A percentile compares a stretch with the other conserved stretches of the same genome.
Conservation (phyloP, 2,113 vertebrate species). For the Neodon shergylaensis region DNA sequence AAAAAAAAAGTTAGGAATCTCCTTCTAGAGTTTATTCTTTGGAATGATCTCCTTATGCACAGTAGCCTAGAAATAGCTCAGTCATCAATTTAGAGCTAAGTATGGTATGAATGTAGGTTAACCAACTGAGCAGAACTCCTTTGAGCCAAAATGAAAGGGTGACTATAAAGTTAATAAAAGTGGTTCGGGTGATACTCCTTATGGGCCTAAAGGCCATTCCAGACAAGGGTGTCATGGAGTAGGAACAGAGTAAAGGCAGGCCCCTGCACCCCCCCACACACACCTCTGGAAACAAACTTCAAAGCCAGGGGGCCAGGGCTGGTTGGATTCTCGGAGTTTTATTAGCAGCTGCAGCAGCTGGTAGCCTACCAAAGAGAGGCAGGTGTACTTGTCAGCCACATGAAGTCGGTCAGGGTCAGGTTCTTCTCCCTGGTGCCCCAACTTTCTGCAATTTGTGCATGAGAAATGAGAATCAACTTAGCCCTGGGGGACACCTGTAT, state of each 20-base stretch:
- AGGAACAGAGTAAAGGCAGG: not conserved
- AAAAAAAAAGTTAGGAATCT: conserved; percentile 20
- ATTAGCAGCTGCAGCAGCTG: not conserved
- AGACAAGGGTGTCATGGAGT: not conserved
- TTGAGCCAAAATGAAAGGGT: not conserved
- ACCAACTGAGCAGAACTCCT: conserved; percentile 14
- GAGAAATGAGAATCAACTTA: not conserved
- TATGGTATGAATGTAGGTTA: conserved; percentile 41
- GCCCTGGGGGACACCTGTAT: not conserved
- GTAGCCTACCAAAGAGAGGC: not conserved
- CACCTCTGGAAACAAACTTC: too few relatives aligned
- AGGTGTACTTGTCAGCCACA: not conserved
- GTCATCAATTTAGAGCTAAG: conserved; percentile 24
- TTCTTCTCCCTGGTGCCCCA: not conserved
- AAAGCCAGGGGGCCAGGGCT: not conserved
- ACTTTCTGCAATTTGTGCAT: not conserved
- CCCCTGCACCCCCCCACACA: too few relatives aligned
- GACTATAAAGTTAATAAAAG: conserved; percentile 27
- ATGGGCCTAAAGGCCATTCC: not conserved
- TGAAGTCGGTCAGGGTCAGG: not conserved
- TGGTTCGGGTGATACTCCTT: not conserved
- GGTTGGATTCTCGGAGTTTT: not conserved
- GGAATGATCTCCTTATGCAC: not conserved
- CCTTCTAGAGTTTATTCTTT: conserved; percentile 25
- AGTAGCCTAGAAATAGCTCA: conserved; percentile 34